These are phyloP conservation scores for Apantesis nais DNA, from an alignment of 2,888 invertebrate genomes.

Conservation along the genomic window DNA sequence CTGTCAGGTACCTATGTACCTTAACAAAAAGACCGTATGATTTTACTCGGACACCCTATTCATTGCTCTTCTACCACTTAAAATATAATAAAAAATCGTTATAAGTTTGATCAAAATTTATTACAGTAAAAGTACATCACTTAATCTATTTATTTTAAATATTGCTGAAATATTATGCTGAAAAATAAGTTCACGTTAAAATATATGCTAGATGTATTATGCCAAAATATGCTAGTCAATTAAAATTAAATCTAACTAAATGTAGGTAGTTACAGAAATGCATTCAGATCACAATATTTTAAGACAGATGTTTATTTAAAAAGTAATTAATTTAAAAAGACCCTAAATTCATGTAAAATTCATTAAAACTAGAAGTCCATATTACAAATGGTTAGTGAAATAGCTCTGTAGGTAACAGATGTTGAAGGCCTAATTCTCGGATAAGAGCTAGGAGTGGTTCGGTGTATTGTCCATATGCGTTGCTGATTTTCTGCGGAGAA, in stretches of 20 bases:
- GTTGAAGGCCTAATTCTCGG: slow-evolving; percentile 43
- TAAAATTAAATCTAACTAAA: neutral
- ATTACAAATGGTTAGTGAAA: rapidly evolving
- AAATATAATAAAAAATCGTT: neutral
- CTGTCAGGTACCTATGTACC: too few species aligned
- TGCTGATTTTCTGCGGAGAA: slow-evolving; percentile 43
- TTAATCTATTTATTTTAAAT: neutral
- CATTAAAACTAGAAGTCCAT: neutral
- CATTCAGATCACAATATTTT: neutral
- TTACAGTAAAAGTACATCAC: neutral
- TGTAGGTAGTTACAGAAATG: neutral
- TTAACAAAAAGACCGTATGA: too few species aligned
- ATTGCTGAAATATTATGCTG: neutral
- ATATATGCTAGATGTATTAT: neutral
- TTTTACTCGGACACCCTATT: neutral
- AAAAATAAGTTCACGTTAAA: neutral
- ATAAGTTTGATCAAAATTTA: neutral
- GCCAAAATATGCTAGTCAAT: neutral
- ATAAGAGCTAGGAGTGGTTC: slow-evolving; percentile 37
- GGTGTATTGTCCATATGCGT: slow-evolving; percentile 38
- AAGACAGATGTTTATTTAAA: neutral
- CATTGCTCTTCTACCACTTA: neutral
- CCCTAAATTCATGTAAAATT: neutral
- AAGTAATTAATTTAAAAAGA: neutral
- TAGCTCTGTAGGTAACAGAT: neutral